Percentiles rank a stretch among this genome's conserved stretches.
These are phyloP conservation scores for Dascyllus trimaculatus DNA, from an alignment of 2,113 vertebrate genomes.

Conservation along the genomic window DNA sequence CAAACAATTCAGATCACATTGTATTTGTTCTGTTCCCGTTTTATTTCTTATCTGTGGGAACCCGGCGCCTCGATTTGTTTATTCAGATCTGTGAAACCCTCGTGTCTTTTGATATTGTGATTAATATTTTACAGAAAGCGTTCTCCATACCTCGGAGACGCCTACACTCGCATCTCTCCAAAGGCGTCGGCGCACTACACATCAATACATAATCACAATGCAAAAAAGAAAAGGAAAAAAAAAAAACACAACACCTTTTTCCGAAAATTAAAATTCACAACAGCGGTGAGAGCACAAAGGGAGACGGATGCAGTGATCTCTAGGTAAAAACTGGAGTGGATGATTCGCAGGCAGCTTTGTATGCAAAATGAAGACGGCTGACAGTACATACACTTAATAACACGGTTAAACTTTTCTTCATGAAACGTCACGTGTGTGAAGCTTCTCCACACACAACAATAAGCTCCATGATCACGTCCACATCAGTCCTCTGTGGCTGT, in stretches of 20 bases:
- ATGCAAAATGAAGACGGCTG: not conserved
- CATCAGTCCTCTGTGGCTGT: conserved; percentile 36
- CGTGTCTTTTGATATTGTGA: conserved; percentile 64
- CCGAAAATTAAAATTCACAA: conserved; percentile 57
- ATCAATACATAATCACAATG: conserved; percentile 69
- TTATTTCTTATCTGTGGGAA: conserved; percentile 44
- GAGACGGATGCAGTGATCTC: conserved; percentile 24
- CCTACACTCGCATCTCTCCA: conserved; percentile 48
- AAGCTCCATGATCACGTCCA: not conserved
- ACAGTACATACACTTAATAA: not conserved
- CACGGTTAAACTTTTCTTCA: not conserved
- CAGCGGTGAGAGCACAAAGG: conserved; percentile 53
- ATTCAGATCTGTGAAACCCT: conserved; percentile 64
- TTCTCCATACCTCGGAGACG: conserved; percentile 68
- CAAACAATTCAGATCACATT: conserved; percentile 18
- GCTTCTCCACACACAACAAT: not conserved
- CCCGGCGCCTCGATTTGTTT: conserved; percentile 65
- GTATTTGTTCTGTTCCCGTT: conserved; percentile 55
- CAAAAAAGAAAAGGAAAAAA: conserved; percentile 51
- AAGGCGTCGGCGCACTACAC: conserved; percentile 51
- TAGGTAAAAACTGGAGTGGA: conserved; percentile 17
- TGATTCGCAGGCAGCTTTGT: conserved; percentile 5
- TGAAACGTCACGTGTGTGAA: not conserved
- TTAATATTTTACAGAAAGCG: conserved; percentile 74
- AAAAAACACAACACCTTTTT: conserved; percentile 35